phyloP scores from a whole-genome alignment of 2,113 vertebrate species.

The Apodemus sylvaticus region DNA sequence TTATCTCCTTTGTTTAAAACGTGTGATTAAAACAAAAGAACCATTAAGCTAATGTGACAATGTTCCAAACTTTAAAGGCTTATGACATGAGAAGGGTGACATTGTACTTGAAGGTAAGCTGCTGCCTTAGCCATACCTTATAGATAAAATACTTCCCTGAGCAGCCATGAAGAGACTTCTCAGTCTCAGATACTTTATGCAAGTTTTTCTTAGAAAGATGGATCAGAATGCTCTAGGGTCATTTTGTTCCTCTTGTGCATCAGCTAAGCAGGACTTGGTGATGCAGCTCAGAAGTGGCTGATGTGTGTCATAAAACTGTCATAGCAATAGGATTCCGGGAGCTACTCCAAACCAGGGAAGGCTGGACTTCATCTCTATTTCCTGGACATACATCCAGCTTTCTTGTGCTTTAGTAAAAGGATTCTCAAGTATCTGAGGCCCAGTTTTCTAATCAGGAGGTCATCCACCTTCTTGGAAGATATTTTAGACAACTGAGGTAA shows the following conservation, averaged over 20 bases:
- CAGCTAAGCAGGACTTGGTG: neutral
- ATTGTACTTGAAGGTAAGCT: neutral
- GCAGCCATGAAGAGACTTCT: neutral
- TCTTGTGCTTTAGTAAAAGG: neutral
- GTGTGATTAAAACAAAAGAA: neutral
- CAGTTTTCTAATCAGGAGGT: neutral
- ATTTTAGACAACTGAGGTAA: neutral
- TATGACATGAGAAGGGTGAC: neutral
- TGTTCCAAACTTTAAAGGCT: slow-evolving; percentile 1
- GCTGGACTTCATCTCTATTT: neutral
- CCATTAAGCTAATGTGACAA: neutral
- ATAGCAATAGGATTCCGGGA: neutral
- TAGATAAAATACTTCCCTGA: slow-evolving; percentile 23
- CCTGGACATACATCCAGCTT: neutral
- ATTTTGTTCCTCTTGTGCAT: neutral
- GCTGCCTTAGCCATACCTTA: neutral
- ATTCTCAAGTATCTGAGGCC: neutral
- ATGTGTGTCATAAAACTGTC: neutral
- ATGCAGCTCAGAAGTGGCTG: neutral
- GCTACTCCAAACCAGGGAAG: neutral
- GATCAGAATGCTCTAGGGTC: neutral
- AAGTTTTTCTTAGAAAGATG: neutral
- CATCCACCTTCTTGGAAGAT: neutral
- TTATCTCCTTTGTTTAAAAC: neutral
- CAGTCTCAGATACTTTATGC: neutral